Base-by-base conservation (phyloP, 2,888 invertebrate genomes). In the Drosophila percnosoma region DNA sequence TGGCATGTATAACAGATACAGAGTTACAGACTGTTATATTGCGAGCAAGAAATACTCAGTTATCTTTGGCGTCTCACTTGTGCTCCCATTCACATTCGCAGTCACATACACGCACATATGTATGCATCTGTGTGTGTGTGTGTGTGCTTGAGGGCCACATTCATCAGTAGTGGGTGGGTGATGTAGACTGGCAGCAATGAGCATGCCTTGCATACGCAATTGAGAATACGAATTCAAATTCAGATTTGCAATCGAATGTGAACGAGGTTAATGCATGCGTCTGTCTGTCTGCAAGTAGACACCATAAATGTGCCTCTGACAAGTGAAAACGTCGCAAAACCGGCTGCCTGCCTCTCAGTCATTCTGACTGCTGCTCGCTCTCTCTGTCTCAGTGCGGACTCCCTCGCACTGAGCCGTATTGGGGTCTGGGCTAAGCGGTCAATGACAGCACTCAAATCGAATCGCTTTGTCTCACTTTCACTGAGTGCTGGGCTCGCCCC, bases 231-330 rank as follows among this genome's bases (percentile, higher is more conserved):
- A 75, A 68, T 67, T 72, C 73, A 67, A 73, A 76, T 18, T 27
- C 18, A 49, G 78, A 82, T 75, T 82, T 55, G 71, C 82, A 84
- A 84, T 80, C 74, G 77, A 82, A 86, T 78, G 80, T 88, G 86
- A 85, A 87, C 85, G 85, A 86, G 88, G 87, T 82, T 80, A 75
- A 75, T 75, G 74, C 63, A 76, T 76, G 66, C 71, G 53, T 33
- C 57, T 59, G 59, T 51, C 72, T 59, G 59, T 51, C 72, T 59
- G 59, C 49, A 73, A 52, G 71, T 45, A 57, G 60, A 29, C 38
- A 38, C 42, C 45, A 63, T 53, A 53, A 11, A 45, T 45, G 45
- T 15, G 15, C 2, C 45, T 21, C 58, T 57, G 77, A 73, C 77
- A 77, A 77, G 78, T 78, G 77, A 77, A 77, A 77, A 78, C 73